Conservation (phyloP, 2,113 vertebrate species). For the Anas platyrhynchos region DNA sequence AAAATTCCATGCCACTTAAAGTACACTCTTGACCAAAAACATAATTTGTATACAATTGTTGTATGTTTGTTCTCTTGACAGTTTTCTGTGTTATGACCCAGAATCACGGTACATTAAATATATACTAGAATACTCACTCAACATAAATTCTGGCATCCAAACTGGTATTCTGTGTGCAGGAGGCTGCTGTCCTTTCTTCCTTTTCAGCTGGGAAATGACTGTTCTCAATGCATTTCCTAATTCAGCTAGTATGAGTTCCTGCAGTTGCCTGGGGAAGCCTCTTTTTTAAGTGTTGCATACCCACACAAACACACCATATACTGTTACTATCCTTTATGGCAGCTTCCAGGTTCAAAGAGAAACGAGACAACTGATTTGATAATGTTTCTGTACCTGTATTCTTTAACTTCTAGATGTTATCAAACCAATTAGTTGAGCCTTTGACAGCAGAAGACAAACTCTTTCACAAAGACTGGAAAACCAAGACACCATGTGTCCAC, state of each 20-base stretch:
- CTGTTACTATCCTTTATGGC: neutral
- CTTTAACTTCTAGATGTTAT: neutral
- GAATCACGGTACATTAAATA: neutral
- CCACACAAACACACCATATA: fast-evolving
- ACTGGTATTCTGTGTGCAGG: no score
- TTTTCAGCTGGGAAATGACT: neutral
- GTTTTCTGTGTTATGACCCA: neutral
- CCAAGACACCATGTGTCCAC: fast-evolving
- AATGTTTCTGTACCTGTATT: neutral
- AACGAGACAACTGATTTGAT: neutral
- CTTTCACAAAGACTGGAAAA: neutral
- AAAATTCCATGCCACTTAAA: neutral
- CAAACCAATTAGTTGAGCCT: neutral
- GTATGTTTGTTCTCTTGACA: neutral
- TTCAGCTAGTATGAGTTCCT: neutral
- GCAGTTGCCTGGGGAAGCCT: neutral
- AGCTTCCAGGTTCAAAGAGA: neutral
- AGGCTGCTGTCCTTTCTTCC: neutral
- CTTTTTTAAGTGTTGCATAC: neutral
- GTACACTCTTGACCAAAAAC: neutral
- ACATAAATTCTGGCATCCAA: neutral
- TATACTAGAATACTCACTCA: no score
- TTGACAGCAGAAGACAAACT: neutral
- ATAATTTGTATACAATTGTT: neutral
- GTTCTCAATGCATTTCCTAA: neutral